Base-by-base conservation (phyloP, 2,888 invertebrate species). In the Luperina nickerlii region DNA sequence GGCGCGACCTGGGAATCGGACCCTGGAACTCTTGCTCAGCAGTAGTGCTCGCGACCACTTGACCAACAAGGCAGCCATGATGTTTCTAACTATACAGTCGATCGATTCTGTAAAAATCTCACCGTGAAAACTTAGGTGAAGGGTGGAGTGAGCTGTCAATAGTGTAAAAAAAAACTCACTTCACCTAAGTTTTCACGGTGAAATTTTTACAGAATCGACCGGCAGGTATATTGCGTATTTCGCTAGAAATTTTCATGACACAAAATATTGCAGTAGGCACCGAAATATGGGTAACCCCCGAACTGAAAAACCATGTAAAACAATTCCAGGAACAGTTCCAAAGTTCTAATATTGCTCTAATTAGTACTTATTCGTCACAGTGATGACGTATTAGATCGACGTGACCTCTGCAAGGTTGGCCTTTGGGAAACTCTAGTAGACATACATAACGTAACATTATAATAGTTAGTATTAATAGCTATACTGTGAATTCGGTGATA, bases 361-460 rank as follows among this genome's bases (percentile, higher is more conserved):
- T 60, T 32, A 54, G 27, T 8, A 32, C 18, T 7, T 45, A 66
- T 73, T 74, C 68, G 77, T 85, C 85, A 87, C 73, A 62, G 5
- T 68, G 3, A 84, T 88, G 82, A 87, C 86, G 87, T 77, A 13
- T 69, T 6, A 51, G 48, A 77, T 82, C 72, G 76, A 80, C 71
- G 60, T 74, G 73, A 75, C 77, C 76, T 85, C 72, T 76, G 76
- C 76, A 75, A 60, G 32, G 62, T 20, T 79, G 92, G 84, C 91
- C 92, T 94, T 93, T 83, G 93, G 93, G 92, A 92, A 92, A 91
- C 86, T 91, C 94, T 92, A 79, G 83, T 80, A 84, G 80, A 86
- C 86, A 71, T 74, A 76, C 67, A 38, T 71, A 32, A 83, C 69
- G 68, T 74, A 71, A 72, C 83, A 67, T 74, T 87, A 60, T 76